These are phyloP conservation scores for Charaxes varanes DNA, from an alignment of 1,140 invertebrate genomes.

Conservation along the genomic window DNA sequence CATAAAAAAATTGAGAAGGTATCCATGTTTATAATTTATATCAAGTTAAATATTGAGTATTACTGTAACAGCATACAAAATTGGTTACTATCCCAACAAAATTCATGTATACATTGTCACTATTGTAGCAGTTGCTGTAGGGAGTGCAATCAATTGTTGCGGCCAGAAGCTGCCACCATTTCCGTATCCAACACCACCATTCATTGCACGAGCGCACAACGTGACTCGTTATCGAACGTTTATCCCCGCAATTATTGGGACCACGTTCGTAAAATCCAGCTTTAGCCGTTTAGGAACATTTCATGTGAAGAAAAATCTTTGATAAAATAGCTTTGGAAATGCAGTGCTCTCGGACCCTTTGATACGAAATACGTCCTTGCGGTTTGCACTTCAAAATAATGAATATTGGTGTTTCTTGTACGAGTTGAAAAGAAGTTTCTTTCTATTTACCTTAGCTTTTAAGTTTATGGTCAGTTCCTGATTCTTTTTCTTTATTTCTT, in stretches of 20 bases:
- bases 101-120: no score
- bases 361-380: background rate
- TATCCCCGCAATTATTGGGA: slow-evolving; percentile 30
- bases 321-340: background rate
- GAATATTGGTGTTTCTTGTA: background rate
- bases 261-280: background rate
- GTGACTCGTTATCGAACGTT: slow-evolving; percentile 30
- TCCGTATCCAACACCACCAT: slow-evolving; percentile 35
- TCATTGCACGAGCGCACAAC: slow-evolving; percentile 27
- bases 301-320: background rate
- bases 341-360: background rate
- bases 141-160: slow-evolving; percentile 47
- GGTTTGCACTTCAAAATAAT: background rate
- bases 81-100: no score
- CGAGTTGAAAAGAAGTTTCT: no score
- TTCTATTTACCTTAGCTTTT: no score
- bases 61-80: no score
- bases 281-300: background rate
- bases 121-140: no score
- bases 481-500: no score
- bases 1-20: no score
- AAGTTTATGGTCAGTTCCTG: no score
- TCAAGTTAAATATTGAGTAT: no score
- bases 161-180: slow-evolving; percentile 49
- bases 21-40: no score